phyloP scores from a whole-genome alignment of 2,888 invertebrate genomes.

The Odiellus spinosus region DNA sequence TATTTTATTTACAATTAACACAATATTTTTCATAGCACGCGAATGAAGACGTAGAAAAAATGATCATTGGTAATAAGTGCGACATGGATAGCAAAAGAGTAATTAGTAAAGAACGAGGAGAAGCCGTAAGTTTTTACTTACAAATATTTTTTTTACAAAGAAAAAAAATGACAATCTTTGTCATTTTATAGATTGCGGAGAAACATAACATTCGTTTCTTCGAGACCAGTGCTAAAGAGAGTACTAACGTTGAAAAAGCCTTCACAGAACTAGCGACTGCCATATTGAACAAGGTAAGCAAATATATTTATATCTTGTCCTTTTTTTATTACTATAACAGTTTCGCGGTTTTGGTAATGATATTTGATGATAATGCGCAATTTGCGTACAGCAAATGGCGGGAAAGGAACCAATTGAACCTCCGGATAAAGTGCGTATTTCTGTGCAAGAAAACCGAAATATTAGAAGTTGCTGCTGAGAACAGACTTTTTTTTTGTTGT shows the following conservation, averaged over 20 bases:
- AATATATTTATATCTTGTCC: no score
- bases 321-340: no score
- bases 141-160: no score
- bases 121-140: slow-evolving; percentile 50
- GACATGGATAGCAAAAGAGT: slow-evolving; percentile 91
- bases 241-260: slow-evolving; percentile 89
- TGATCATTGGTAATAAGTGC: slow-evolving; percentile 96
- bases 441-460: no score
- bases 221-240: slow-evolving; percentile 95
- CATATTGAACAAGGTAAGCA: slow-evolving; percentile 63
- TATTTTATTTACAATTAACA: no score
- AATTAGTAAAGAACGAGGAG: slow-evolving; percentile 81
- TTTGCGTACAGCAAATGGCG: slow-evolving; percentile 19
- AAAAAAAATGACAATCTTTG: neutral
- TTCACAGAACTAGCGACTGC: slow-evolving; percentile 89
- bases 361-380: neutral
- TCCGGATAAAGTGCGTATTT: slow-evolving; percentile 19
- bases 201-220: slow-evolving; percentile 92
- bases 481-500: no score
- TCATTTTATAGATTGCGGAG: slow-evolving; percentile 61
- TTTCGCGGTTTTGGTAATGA: no score
- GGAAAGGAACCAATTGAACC: slow-evolving; percentile 18
- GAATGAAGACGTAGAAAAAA: slow-evolving; percentile 95
- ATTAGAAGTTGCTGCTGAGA: no score
- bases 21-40: slow-evolving; percentile 65